These are phyloP conservation scores for Athrips mouffetella DNA, from an alignment of 2,888 invertebrate genomes.

Conservation along the genomic window DNA sequence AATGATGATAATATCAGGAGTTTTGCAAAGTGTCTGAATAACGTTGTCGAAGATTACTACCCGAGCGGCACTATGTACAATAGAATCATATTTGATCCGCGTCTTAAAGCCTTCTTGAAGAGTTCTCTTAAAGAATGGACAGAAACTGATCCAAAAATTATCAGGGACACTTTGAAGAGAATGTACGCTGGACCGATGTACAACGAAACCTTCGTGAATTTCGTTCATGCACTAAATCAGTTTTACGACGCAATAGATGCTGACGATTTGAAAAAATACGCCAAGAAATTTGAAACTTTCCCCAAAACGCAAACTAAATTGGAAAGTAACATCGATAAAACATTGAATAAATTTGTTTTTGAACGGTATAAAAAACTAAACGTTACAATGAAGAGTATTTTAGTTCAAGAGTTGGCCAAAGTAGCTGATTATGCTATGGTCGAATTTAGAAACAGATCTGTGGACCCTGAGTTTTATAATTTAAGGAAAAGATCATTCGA, in stretches of 20 bases:
- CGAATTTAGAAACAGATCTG: background rate
- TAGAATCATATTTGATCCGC: slow-evolving; percentile 8
- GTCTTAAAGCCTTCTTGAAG: slow-evolving; percentile 5
- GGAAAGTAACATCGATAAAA: background rate
- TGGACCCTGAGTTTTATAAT: background rate
- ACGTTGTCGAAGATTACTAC: background rate
- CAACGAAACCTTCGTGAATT: background rate
- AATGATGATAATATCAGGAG: background rate
- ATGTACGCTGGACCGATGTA: background rate
- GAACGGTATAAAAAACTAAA: slow-evolving; percentile 6
- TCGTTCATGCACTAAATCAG: background rate
- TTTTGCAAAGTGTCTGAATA: background rate
- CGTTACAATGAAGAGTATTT: background rate
- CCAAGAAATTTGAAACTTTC: background rate
- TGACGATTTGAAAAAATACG: background rate
- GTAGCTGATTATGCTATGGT: background rate
- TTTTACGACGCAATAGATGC: background rate
- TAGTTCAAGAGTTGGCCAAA: background rate
- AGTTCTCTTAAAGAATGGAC: background rate
- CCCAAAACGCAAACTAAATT: background rate
- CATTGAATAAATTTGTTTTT: slow-evolving; percentile 3
- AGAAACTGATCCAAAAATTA: background rate
- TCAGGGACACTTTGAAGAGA: background rate
- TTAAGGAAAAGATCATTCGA: background rate
- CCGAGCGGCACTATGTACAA: background rate